phyloP scores from a whole-genome alignment of 1,140 invertebrate species.

The Zaprionus gabonicus region DNA sequence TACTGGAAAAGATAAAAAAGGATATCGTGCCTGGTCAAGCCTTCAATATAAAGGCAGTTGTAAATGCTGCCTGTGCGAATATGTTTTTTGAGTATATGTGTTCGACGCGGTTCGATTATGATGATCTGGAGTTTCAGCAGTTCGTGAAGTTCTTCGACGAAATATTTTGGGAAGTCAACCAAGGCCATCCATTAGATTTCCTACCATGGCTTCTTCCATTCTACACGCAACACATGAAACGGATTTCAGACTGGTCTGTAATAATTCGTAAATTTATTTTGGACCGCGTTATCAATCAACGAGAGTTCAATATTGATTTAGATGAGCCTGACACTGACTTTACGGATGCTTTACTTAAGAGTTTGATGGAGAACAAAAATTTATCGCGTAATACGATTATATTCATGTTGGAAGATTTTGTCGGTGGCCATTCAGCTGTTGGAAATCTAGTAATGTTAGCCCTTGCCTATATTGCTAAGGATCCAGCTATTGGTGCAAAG shows the following conservation, averaged over 20 bases:
- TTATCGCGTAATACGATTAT: slow-evolving; percentile 89
- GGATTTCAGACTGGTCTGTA: slow-evolving; percentile 88
- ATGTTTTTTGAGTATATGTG: slow-evolving; percentile 95
- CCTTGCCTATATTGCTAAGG: slow-evolving; percentile 88
- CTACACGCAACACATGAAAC: slow-evolving; percentile 89
- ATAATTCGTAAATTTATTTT: slow-evolving; percentile 91
- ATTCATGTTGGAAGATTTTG: slow-evolving; percentile 93
- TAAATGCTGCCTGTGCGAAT: slow-evolving; percentile 91
- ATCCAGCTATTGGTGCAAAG: slow-evolving; percentile 87
- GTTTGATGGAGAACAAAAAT: slow-evolving; percentile 87
- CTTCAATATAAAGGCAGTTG: slow-evolving; percentile 86
- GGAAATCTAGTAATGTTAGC: slow-evolving; percentile 92
- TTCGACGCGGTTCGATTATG: slow-evolving; percentile 89
- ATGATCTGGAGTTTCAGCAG: slow-evolving; percentile 88
- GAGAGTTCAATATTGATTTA: slow-evolving; percentile 86
- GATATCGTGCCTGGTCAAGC: slow-evolving; percentile 81
- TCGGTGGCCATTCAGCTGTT: slow-evolving; percentile 94
- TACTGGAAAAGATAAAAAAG: slow-evolving; percentile 86
- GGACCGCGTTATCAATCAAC: slow-evolving; percentile 88
- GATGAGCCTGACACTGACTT: slow-evolving; percentile 88
- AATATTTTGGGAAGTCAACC: slow-evolving; percentile 96
- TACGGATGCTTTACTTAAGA: slow-evolving; percentile 90
- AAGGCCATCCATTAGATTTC: slow-evolving; percentile 94
- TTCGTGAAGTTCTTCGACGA: slow-evolving; percentile 91
- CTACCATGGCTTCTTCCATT: slow-evolving; percentile 92